phyloP scores from a whole-genome alignment of 2,888 invertebrate genomes.

The Carpatolechia fugitivella region DNA sequence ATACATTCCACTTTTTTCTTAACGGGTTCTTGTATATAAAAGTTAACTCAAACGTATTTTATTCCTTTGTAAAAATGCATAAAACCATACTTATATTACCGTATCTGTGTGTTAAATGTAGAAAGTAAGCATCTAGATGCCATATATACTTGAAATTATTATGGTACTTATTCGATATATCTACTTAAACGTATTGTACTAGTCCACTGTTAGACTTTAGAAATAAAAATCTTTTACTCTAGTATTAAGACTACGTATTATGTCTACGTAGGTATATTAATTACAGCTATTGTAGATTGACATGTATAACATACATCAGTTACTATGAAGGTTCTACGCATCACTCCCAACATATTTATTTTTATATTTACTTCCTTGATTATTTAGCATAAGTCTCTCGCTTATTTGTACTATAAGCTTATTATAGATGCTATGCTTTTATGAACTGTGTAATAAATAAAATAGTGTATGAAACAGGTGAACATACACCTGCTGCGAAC shows the following conservation, averaged over 20 bases:
- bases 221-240: too few species aligned
- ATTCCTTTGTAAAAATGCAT: slow-evolving; percentile 26
- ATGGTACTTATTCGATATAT: not conserved
- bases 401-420: not conserved
- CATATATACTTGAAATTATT: not conserved
- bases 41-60: slow-evolving; percentile 15
- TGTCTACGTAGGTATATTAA: too few species aligned
- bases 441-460: slow-evolving; percentile 16
- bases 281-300: too few species aligned
- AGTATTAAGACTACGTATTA: too few species aligned
- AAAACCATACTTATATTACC: slow-evolving; percentile 24
- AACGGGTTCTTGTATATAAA: slow-evolving; percentile 41
- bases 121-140: not conserved
- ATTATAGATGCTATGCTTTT: not conserved
- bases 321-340: too few species aligned
- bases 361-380: not conserved
- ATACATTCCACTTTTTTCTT: slow-evolving; percentile 34
- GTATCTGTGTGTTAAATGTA: slow-evolving; percentile 22
- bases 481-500: slow-evolving; percentile 13
- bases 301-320: too few species aligned
- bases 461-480: not conserved
- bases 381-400: not conserved
- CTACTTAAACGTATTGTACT: slow-evolving; percentile 1
- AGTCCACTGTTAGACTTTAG: not conserved
- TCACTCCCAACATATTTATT: not conserved